Conservation (phyloP, 1,140 invertebrate species). For the Melipona quadrifasciata region DNA sequence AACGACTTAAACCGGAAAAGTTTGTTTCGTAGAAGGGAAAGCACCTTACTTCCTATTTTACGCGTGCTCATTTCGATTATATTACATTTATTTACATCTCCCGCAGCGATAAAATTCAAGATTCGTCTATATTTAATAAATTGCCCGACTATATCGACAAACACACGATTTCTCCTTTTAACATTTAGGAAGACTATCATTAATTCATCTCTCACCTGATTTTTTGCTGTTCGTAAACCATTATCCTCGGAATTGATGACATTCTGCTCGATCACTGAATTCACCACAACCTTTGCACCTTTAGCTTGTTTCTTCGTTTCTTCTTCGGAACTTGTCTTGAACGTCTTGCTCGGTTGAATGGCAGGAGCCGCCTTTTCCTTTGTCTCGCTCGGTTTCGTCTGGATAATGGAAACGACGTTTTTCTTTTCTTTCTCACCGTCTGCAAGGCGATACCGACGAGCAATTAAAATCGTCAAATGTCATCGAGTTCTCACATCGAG, state of each 20-base stretch:
- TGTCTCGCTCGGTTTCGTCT: constrained; percentile 75
- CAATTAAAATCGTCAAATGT: not conserved
- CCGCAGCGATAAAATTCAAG: not conserved
- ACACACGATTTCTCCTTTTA: not conserved
- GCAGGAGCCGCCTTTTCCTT: constrained; percentile 71
- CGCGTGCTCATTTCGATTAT: not conserved
- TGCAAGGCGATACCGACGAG: constrained; percentile 8
- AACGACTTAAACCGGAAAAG: constrained; percentile 13
- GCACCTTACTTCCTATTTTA: not conserved
- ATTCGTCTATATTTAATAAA: not conserved
- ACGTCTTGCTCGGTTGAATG: constrained; percentile 79
- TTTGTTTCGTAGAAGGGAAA: not conserved
- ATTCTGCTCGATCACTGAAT: constrained; percentile 74
- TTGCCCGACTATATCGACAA: fast-evolving
- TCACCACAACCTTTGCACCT: constrained; percentile 75
- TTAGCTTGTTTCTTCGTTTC: constrained; percentile 75
- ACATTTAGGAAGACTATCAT: not conserved
- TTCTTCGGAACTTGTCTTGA: constrained; percentile 55
- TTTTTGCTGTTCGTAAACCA: constrained; percentile 42
- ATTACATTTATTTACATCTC: not conserved
- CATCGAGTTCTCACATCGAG: not conserved
- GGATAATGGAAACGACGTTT: constrained; percentile 64
- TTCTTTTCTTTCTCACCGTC: constrained; percentile 54
- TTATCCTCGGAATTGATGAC: constrained; percentile 59
- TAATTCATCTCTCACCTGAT: constrained; percentile 56